Evolutionary conservation across 2,888 invertebrate species (phyloP).

Genomic region (Pycnomerus fuliginosus): DNA sequence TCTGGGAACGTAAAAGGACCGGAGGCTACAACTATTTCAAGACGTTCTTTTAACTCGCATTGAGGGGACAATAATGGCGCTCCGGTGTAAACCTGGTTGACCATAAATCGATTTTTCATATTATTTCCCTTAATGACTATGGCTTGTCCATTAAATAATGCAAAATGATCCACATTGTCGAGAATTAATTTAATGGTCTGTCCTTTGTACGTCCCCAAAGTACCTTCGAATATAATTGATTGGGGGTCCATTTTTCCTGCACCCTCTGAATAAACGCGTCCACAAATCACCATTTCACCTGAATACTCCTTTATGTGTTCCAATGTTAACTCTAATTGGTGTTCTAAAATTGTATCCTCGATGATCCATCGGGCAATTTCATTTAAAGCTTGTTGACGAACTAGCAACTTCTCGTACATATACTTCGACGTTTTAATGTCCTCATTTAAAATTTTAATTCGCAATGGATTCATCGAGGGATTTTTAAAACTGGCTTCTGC

Average conservation of each 20-base stretch:
- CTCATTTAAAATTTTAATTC: slow-evolving; percentile 1
- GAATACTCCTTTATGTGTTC: slow-evolving; percentile 24
- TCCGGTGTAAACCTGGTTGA: slow-evolving; percentile 3
- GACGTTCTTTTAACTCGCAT: slow-evolving; percentile 49
- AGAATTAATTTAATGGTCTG: slow-evolving; percentile 52
- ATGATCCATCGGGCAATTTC: slow-evolving; percentile 46
- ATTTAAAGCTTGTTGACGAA: slow-evolving; percentile 51
- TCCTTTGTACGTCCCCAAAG: slow-evolving; percentile 57
- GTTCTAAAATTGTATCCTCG: slow-evolving; percentile 41
- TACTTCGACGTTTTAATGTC: slow-evolving; percentile 40
- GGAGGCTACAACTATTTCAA: slow-evolving; percentile 72
- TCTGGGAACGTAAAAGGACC: slow-evolving; percentile 83
- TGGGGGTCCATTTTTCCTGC: slow-evolving; percentile 70
- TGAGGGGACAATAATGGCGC: neutral
- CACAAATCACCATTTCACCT: slow-evolving; percentile 53
- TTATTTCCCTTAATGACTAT: slow-evolving; percentile 74
- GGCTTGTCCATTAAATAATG: slow-evolving; percentile 78
- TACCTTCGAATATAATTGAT: slow-evolving; percentile 70
- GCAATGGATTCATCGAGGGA: neutral
- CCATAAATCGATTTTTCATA: slow-evolving; percentile 60
- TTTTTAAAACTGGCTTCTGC: neutral
- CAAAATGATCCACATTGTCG: slow-evolving; percentile 58
- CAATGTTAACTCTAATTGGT: slow-evolving; percentile 39
- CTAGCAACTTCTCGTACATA: slow-evolving; percentile 58
- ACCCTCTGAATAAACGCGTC: slow-evolving; percentile 75